Evolutionary conservation across 2,797 vertebrate species (phyloP).

Genomic region (Spondyliosoma cantharus): DNA sequence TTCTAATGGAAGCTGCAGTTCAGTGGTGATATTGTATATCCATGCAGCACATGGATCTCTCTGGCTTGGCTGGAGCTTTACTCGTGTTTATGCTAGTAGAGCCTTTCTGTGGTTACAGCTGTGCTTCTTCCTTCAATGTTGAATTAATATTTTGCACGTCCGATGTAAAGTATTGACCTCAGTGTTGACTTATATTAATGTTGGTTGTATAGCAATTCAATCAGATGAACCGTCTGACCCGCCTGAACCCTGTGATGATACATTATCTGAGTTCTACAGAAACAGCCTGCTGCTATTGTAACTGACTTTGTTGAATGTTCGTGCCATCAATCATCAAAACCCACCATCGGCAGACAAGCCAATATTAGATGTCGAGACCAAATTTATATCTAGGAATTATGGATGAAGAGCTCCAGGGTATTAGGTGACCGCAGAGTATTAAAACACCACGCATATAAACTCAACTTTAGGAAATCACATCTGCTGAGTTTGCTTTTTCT

Average conservation of each 20-base stretch:
- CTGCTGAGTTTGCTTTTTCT: constrained; percentile 69
- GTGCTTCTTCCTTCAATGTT: neutral
- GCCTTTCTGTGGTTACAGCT: constrained; percentile 1
- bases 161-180: neutral
- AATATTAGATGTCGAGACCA: constrained; percentile 68
- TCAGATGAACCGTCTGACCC: constrained; percentile 41
- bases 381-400: constrained; percentile 72
- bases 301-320: constrained; percentile 63
- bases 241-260: constrained; percentile 36
- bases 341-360: constrained; percentile 65
- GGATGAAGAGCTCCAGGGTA: constrained; percentile 61
- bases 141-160: constrained; percentile 1
- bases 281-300: constrained; percentile 49
- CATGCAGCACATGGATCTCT: constrained; percentile 31
- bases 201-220: constrained; percentile 14
- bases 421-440: constrained; percentile 74
- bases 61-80: constrained; percentile 22
- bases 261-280: constrained; percentile 42
- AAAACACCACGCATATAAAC: constrained; percentile 72
- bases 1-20: constrained; percentile 61
- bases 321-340: constrained; percentile 74
- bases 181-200: neutral
- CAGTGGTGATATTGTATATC: constrained; percentile 41
- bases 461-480: constrained; percentile 55
- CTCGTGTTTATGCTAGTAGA: constrained; percentile 14